Percentiles rank a stretch among this genome's conserved stretches.
These are phyloP conservation scores for Cataglyphis rosenhaueri DNA, from an alignment of 2,888 invertebrate genomes.

Conservation along the genomic window DNA sequence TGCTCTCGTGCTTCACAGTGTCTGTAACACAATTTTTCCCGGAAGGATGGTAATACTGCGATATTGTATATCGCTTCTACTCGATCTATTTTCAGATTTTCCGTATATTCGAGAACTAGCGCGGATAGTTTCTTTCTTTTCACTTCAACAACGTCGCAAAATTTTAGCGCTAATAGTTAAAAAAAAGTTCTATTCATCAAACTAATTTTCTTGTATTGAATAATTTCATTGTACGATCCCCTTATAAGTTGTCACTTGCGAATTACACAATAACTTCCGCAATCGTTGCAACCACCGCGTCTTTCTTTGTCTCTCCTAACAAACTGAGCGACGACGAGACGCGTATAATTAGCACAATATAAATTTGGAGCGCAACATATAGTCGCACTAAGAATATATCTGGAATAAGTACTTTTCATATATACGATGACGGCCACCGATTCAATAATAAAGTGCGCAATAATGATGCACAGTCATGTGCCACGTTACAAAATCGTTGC, in stretches of 20 bases:
- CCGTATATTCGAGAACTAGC: slow-evolving; percentile 50
- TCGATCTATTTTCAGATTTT: slow-evolving; percentile 68
- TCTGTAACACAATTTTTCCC: slow-evolving; percentile 59
- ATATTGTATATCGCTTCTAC: slow-evolving; percentile 64
- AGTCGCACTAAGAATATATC: slow-evolving; percentile 72
- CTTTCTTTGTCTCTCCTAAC: slow-evolving; percentile 51
- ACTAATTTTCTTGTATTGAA: background rate
- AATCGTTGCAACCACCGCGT: slow-evolving; percentile 29
- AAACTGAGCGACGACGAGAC: slow-evolving; percentile 58
- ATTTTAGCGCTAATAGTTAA: background rate
- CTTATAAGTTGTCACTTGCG: background rate
- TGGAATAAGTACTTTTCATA: slow-evolving; percentile 68
- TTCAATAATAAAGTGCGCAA: slow-evolving; percentile 15
- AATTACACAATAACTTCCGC: slow-evolving; percentile 32
- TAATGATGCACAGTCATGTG: slow-evolving; percentile 4
- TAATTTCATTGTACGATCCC: slow-evolving; percentile 11
- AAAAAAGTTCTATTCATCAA: background rate
- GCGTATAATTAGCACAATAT: slow-evolving; percentile 80
- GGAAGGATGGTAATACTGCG: slow-evolving; percentile 65
- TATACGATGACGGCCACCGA: slow-evolving; percentile 27
- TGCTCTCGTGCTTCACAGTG: slow-evolving; percentile 45
- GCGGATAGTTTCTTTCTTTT: slow-evolving; percentile 44
- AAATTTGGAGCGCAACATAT: slow-evolving; percentile 77
- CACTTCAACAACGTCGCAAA: slow-evolving; percentile 15
- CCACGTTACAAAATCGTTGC: background rate